phyloP scores from a whole-genome alignment of 2,797 vertebrate genomes.

The Leontopithecus rosalia region DNA sequence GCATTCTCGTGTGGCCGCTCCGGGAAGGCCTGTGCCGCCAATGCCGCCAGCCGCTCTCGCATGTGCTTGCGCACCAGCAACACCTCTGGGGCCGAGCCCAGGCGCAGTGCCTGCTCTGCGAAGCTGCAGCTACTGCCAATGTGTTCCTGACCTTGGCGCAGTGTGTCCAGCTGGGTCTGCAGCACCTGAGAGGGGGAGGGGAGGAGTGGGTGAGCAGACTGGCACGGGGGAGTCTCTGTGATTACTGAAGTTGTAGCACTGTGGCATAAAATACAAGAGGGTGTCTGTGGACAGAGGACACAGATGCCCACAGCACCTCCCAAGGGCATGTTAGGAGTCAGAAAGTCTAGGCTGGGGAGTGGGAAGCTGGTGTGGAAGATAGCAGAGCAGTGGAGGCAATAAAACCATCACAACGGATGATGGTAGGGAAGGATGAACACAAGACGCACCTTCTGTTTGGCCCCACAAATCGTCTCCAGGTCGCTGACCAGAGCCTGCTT shows the following conservation, averaged over 20 bases:
- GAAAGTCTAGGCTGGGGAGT: neutral
- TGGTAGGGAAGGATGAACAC: neutral
- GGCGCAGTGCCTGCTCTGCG: slow-evolving; percentile 92
- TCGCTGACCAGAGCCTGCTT: slow-evolving; percentile 91
- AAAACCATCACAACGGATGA: neutral
- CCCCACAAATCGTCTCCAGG: slow-evolving; percentile 92
- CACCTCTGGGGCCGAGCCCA: slow-evolving; percentile 88
- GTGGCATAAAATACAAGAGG: neutral
- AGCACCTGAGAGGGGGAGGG: slow-evolving; percentile 86
- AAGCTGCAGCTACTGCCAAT: slow-evolving; percentile 97
- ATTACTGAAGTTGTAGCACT: neutral
- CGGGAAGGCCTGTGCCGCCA: slow-evolving; percentile 93
- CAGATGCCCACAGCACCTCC: neutral
- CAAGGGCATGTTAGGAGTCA: neutral
- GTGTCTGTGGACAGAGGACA: neutral
- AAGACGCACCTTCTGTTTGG: slow-evolving; percentile 93
- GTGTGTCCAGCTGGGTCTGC: slow-evolving; percentile 90
- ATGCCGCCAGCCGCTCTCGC: slow-evolving; percentile 92
- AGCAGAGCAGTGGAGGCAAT: neutral
- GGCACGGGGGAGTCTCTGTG: neutral
- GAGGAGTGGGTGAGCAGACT: neutral
- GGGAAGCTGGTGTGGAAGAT: neutral
- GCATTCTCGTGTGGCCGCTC: slow-evolving; percentile 94
- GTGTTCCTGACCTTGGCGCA: slow-evolving; percentile 94
- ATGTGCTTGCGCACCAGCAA: slow-evolving; percentile 96